These are phyloP conservation scores for Mesorhabditis belari DNA, from an alignment of 2,888 invertebrate genomes.

Conservation along the genomic window DNA sequence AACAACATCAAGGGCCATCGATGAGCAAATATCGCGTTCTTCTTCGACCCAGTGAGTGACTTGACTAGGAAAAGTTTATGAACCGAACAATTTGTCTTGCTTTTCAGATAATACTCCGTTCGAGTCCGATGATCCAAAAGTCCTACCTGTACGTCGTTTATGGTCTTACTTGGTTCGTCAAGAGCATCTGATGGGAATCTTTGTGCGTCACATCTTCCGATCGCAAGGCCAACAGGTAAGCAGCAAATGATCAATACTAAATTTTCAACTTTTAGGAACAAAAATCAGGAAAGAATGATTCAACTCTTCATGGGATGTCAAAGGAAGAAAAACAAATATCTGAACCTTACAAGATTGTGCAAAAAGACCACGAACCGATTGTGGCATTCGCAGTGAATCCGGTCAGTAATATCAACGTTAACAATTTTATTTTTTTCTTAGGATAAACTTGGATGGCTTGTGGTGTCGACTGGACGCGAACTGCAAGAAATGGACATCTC, in stretches of 20 bases:
- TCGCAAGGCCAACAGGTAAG: slow-evolving; percentile 15
- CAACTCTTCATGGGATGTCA: background rate
- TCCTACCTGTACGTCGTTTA: slow-evolving; percentile 66
- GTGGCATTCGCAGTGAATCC: slow-evolving; percentile 74
- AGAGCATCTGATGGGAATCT: slow-evolving; percentile 83
- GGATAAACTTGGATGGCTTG: slow-evolving; percentile 69
- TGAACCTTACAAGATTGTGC: slow-evolving; percentile 84
- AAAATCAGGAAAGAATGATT: background rate
- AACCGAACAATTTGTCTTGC: too few species aligned
- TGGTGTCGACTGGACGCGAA: slow-evolving; percentile 88
- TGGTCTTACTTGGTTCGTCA: slow-evolving; percentile 90
- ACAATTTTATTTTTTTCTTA: slow-evolving; percentile 8
- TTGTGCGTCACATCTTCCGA: slow-evolving; percentile 82
- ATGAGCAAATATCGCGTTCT: background rate
- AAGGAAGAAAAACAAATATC: slow-evolving; percentile 9
- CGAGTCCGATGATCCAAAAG: slow-evolving; percentile 63
- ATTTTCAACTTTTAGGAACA: background rate
- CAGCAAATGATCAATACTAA: background rate
- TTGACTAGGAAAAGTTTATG: background rate
- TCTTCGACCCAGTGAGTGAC: background rate
- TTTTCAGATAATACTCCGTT: slow-evolving; percentile 79
- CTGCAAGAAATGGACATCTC: slow-evolving; percentile 96
- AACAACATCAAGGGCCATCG: slow-evolving; percentile 11
- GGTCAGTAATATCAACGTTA: slow-evolving; percentile 7
- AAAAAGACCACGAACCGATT: slow-evolving; percentile 96